Conservation (phyloP, 37 sponge, comb jelly and placozoan species). For the Halichondria panicea region DNA sequence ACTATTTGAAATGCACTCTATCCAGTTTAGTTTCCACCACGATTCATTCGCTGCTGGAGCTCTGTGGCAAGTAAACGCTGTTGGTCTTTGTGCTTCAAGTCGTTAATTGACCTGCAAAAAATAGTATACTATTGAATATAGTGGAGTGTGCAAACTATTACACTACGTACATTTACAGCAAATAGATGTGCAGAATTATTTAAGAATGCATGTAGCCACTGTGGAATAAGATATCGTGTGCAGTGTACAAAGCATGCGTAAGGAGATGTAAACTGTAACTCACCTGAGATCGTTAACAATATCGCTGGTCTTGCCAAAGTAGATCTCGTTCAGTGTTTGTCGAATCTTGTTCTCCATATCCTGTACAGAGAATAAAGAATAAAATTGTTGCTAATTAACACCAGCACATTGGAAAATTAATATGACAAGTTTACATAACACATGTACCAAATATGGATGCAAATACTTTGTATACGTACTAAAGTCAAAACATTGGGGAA, state of each 20-base stretch:
- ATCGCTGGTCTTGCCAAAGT: conserved; percentile 93
- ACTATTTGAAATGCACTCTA: no score
- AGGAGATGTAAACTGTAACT: background rate
- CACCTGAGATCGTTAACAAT: conserved; percentile 93
- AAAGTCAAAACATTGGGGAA: background rate
- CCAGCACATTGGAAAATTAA: no score
- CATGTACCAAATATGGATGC: background rate
- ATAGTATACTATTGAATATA: background rate
- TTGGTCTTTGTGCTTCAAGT: conserved; percentile 32
- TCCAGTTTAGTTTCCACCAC: no score
- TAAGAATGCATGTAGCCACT: background rate
- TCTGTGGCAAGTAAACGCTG: conserved; percentile 52
- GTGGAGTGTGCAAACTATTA: background rate
- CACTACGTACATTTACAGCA: background rate
- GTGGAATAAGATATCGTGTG: background rate
- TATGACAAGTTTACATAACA: background rate
- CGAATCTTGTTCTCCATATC: conserved; percentile 96
- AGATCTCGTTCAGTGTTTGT: conserved; percentile 86
- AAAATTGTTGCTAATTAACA: no score
- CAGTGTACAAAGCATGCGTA: background rate
- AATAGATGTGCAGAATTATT: background rate
- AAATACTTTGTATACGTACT: background rate
- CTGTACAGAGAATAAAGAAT: conserved; percentile 6
- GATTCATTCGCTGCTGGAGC: conserved; percentile 35
- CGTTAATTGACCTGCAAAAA: conserved; percentile 51